These are phyloP conservation scores for Ceramica pisi DNA, from an alignment of 2,888 invertebrate genomes.

Conservation along the genomic window DNA sequence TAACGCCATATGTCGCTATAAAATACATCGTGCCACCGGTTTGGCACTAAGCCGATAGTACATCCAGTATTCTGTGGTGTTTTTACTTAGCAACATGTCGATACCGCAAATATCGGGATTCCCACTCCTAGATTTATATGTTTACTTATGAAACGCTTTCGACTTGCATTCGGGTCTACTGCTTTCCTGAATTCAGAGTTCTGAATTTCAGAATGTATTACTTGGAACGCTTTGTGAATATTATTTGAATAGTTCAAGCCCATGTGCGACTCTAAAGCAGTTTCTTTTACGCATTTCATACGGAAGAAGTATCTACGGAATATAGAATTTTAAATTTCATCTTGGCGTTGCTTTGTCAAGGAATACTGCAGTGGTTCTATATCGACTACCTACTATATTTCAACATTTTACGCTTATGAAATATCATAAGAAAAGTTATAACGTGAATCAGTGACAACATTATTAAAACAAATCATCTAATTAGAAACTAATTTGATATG, in stretches of 20 bases:
- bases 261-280: conserved; percentile 37
- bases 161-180: conserved; percentile 27
- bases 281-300: conserved; percentile 46
- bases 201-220: conserved; percentile 52
- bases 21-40: conserved; percentile 75
- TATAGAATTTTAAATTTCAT: conserved; percentile 53
- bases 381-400: neutral
- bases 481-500: conserved; percentile 45
- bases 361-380: conserved; percentile 24
- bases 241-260: conserved; percentile 61
- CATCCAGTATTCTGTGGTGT: conserved; percentile 60
- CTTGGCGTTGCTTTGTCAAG: conserved; percentile 32
- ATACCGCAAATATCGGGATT: conserved; percentile 47
- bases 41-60: conserved; percentile 79
- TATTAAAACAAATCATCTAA: neutral
- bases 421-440: neutral
- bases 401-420: neutral
- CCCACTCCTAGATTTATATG: conserved; percentile 54
- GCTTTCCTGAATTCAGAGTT: conserved; percentile 48
- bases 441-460: neutral
- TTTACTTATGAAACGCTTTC: conserved; percentile 46
- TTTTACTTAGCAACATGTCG: conserved; percentile 57
- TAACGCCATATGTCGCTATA: conserved; percentile 80
- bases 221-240: conserved; percentile 61
- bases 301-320: conserved; percentile 13